Conservation (phyloP, 37 sponge, comb jelly and placozoan genomes). For the Spongilla lacustris region DNA sequence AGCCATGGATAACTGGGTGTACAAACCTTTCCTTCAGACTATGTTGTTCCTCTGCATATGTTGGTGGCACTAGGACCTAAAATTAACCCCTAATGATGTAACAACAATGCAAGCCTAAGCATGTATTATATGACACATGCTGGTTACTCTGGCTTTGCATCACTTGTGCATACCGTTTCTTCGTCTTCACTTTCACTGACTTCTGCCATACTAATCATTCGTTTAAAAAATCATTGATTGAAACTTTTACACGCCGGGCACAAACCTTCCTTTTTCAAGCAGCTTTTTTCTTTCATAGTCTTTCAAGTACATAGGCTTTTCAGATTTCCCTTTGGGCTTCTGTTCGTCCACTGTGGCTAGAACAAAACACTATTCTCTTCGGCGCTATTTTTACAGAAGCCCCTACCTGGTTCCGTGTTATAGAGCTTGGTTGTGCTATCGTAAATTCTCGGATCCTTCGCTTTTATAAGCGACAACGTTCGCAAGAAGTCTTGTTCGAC, state of each 20-base stretch:
- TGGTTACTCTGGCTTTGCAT: background rate
- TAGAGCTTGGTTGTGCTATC: conserved; percentile 52
- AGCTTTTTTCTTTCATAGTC: conserved; percentile 91
- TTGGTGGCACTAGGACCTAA: background rate
- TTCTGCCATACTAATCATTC: conserved; percentile 15
- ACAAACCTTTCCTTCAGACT: conserved; percentile 57
- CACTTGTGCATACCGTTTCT: conserved; percentile 23
- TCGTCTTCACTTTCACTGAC: conserved; percentile 63
- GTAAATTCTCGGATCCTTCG: conserved; percentile 71
- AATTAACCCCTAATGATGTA: background rate
- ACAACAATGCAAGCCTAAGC: background rate
- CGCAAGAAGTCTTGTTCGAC: conserved; percentile 87
- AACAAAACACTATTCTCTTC: no score
- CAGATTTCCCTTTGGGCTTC: conserved; percentile 14
- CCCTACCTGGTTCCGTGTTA: conserved; percentile 9
- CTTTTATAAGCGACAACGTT: conserved; percentile 84
- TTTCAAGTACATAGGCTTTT: conserved; percentile 79
- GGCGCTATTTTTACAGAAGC: no score
- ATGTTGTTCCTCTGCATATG: conserved; percentile 78
- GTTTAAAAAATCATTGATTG: background rate
- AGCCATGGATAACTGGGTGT: background rate
- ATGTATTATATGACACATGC: background rate
- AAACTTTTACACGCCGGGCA: background rate
- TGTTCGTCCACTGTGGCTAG: conserved; percentile 6
- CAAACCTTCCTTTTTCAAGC: conserved; percentile 76